These are phyloP conservation scores for Mesorhabditis sp. DNA, from an alignment of 2,888 invertebrate species.

Conservation along the genomic window DNA sequence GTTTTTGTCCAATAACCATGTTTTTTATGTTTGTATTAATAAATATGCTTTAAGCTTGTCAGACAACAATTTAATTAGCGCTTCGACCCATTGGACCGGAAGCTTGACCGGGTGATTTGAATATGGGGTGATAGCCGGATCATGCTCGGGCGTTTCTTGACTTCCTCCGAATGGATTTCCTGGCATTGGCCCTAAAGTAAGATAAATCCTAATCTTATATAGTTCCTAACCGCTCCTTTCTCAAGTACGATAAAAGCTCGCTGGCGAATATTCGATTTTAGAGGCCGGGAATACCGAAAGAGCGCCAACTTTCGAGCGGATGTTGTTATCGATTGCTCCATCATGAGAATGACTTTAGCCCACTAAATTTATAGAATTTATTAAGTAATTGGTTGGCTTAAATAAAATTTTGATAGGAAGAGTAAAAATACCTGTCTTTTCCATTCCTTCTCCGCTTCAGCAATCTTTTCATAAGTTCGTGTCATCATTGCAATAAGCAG, in stretches of 20 bases:
- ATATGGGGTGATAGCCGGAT: background rate
- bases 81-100: too few relatives aligned
- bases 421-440: constrained; percentile 72
- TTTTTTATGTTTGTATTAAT: background rate
- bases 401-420: constrained; percentile 61
- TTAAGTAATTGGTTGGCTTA: background rate
- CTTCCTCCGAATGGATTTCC: background rate
- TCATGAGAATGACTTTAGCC: constrained; percentile 92
- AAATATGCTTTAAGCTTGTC: background rate
- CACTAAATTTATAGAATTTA: constrained; percentile 67
- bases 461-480: constrained; percentile 94
- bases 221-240: constrained; percentile 26
- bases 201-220: background rate
- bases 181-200: background rate
- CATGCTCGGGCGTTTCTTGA: background rate
- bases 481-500: constrained; percentile 99
- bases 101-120: background rate
- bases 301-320: constrained; percentile 79
- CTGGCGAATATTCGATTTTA: constrained; percentile 32
- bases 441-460: constrained; percentile 95
- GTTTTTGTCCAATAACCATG: background rate
- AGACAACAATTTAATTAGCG: background rate
- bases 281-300: constrained; percentile 62
- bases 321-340: constrained; percentile 88
- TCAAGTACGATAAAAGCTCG: constrained; percentile 41